Conservation (phyloP, 2,113 vertebrate species). For the Microcebus tavaratra region DNA sequence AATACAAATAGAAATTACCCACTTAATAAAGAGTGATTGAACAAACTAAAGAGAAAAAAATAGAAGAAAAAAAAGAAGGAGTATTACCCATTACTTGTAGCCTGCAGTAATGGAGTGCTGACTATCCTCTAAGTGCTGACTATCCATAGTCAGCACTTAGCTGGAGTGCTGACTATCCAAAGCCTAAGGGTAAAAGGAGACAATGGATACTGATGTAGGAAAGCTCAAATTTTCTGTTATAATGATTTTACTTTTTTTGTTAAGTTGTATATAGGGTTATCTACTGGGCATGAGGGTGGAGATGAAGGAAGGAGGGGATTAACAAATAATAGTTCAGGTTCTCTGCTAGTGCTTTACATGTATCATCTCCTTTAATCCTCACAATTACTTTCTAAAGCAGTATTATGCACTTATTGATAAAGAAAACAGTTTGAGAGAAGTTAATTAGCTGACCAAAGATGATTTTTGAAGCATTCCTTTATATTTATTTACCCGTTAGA, state of each 20-base stretch:
- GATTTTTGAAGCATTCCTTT: neutral
- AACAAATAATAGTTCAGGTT: neutral
- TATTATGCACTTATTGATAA: neutral
- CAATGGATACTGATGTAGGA: neutral
- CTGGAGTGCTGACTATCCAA: neutral
- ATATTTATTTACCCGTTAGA: neutral
- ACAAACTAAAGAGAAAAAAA: neutral
- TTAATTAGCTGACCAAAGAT: neutral
- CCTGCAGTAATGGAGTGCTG: neutral
- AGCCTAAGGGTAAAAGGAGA: neutral
- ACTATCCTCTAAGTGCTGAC: neutral
- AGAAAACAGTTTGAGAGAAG: neutral
- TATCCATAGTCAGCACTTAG: too few relatives aligned
- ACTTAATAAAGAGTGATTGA: neutral
- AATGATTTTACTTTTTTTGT: neutral
- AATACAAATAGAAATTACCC: neutral
- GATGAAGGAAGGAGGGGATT: neutral
- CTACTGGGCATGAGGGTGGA: neutral
- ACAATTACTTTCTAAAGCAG: neutral
- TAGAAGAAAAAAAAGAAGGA: neutral
- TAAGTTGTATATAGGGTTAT: neutral
- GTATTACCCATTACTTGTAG: neutral
- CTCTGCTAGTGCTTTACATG: neutral
- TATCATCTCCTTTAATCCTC: neutral
- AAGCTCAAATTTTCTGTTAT: neutral